phyloP scores from a whole-genome alignment of 2,888 invertebrate species.

The Neelides folsomi region DNA sequence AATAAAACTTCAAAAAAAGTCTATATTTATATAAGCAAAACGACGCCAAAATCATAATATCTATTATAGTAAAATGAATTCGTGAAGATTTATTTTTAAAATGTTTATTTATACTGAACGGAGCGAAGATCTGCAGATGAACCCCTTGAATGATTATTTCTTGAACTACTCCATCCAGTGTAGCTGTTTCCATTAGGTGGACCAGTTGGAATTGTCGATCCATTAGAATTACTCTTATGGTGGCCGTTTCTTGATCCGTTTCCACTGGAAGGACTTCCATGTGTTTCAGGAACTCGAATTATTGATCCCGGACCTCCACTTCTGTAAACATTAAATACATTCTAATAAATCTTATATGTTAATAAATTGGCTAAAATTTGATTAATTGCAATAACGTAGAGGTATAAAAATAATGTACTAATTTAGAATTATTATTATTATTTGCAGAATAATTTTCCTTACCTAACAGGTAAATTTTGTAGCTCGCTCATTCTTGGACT shows the following conservation, averaged over 20 bases:
- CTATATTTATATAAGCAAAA: too few relatives aligned
- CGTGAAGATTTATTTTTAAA: neutral
- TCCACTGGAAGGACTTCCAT: constrained; percentile 9
- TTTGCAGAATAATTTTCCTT: too few relatives aligned
- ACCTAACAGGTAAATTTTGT: too few relatives aligned
- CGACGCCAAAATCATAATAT: too few relatives aligned
- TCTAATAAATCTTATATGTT: too few relatives aligned
- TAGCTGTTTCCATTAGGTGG: neutral
- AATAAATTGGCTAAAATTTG: too few relatives aligned
- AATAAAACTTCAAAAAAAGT: too few relatives aligned
- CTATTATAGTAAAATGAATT: neutral
- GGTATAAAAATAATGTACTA: too few relatives aligned
- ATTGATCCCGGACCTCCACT: constrained; percentile 36
- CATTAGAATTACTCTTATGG: neutral
- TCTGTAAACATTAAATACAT: too few relatives aligned
- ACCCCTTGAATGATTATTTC: constrained; percentile 21
- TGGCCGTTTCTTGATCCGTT: neutral
- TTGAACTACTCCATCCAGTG: constrained; percentile 17
- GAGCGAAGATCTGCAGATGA: constrained; percentile 20
- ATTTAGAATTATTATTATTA: too few relatives aligned
- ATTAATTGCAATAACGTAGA: too few relatives aligned
- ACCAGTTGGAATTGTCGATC: neutral
- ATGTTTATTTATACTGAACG: constrained; percentile 11
- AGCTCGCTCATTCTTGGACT: neutral
- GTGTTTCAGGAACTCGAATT: constrained; percentile 36